A percentile compares a stretch with the other conserved stretches of the same genome.
Evolutionary conservation across 1,140 invertebrate species (phyloP).

Genomic region (Ceratosolen solmsi): DNA sequence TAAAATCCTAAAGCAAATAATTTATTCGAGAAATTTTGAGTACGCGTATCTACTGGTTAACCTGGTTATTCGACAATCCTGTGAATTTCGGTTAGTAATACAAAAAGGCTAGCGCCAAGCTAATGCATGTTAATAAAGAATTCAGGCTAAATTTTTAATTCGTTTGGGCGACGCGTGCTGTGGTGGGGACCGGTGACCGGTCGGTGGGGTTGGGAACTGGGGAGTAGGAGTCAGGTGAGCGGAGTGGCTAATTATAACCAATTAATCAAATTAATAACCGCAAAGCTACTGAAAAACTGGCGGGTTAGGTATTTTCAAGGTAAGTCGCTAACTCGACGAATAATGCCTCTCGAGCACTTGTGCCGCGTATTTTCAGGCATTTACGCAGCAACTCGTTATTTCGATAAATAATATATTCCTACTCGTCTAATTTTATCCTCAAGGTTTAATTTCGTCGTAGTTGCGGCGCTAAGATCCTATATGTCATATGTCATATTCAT

Average conservation of each 20-base stretch:
- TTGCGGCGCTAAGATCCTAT: constrained; percentile 19
- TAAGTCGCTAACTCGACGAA: background rate
- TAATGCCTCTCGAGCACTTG: background rate
- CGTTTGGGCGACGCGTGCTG: too few relatives aligned
- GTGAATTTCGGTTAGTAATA: background rate
- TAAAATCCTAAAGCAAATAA: background rate
- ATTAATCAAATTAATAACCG: too few relatives aligned
- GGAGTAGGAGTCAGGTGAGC: too few relatives aligned
- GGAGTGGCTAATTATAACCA: too few relatives aligned
- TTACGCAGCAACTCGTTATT: constrained; percentile 38
- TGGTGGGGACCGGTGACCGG: too few relatives aligned
- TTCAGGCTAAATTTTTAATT: too few relatives aligned
- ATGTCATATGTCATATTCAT: constrained; percentile 33
- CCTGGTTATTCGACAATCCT: background rate
- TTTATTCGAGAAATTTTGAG: background rate
- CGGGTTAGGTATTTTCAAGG: background rate
- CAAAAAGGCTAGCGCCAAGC: background rate
- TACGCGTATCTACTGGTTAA: background rate
- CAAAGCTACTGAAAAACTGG: too few relatives aligned
- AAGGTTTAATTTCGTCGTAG: constrained; percentile 49
- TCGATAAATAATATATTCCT: constrained; percentile 44
- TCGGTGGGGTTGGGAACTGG: too few relatives aligned
- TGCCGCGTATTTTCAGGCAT: constrained; percentile 16
- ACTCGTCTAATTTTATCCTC: constrained; percentile 48
- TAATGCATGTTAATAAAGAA: too few relatives aligned